A percentile compares a stretch with the other conserved stretches of the same genome.
Evolutionary conservation across 1,140 invertebrate genomes (phyloP).

Genomic region (Delia radicum): DNA sequence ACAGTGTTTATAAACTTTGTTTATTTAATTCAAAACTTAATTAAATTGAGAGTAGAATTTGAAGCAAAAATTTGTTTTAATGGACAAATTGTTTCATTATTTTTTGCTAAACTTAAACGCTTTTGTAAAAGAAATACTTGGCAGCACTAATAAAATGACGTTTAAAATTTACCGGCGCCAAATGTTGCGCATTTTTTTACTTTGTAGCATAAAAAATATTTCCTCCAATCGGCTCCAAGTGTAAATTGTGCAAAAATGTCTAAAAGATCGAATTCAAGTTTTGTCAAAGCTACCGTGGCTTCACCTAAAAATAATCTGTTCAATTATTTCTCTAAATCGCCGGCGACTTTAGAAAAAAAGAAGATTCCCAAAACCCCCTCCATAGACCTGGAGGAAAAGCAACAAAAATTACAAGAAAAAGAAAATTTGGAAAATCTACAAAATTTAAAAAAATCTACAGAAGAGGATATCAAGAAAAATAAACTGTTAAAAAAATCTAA

Average conservation of each 20-base stretch:
- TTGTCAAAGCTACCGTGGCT: conserved; percentile 34
- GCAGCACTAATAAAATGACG: not conserved
- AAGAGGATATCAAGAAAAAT: conserved; percentile 12
- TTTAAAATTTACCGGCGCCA: not conserved
- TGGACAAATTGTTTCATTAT: no score
- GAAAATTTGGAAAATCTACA: conserved; percentile 38
- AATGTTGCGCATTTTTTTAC: not conserved
- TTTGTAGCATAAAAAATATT: no score
- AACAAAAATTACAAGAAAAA: conserved; percentile 33
- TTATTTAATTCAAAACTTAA: no score
- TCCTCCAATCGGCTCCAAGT: not conserved
- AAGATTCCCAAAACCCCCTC: conserved; percentile 50
- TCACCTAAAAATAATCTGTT: conserved; percentile 59
- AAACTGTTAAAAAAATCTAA: no score
- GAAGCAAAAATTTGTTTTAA: no score
- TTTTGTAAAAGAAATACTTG: no score
- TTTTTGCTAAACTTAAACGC: no score
- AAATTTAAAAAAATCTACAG: not conserved
- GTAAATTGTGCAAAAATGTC: conserved; percentile 35
- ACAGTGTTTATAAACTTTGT: no score
- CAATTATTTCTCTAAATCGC: conserved; percentile 62
- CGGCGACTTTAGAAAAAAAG: conserved; percentile 54
- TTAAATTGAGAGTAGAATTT: no score
- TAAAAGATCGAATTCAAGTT: conserved; percentile 40
- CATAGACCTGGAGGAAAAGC: conserved; percentile 31